These are phyloP conservation scores for Melipona quadrifasciata DNA, from an alignment of 1,140 invertebrate genomes.

Conservation along the genomic window DNA sequence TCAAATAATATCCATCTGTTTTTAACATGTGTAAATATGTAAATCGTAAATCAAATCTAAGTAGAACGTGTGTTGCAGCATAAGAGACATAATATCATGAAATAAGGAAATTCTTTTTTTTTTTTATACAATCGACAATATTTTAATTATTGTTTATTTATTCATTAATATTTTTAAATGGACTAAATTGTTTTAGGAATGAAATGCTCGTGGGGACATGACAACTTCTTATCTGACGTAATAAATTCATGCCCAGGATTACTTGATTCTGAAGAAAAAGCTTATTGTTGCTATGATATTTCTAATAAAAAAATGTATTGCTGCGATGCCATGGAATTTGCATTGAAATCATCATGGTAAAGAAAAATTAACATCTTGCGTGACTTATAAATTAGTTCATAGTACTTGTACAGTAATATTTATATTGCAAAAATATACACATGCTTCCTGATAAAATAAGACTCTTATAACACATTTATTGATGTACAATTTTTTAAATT, in stretches of 20 bases:
- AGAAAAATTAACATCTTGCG: background rate
- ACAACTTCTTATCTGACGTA: conserved; percentile 12
- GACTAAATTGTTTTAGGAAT: conserved; percentile 57
- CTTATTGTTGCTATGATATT: conserved; percentile 56
- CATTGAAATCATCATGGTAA: conserved; percentile 36
- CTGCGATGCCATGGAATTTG: conserved; percentile 57
- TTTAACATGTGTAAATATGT: too few relatives aligned
- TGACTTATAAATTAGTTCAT: background rate
- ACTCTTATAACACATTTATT: background rate
- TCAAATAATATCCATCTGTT: too few relatives aligned
- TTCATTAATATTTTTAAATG: background rate
- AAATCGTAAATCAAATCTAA: too few relatives aligned
- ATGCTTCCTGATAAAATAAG: background rate
- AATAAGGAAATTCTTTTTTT: too few relatives aligned
- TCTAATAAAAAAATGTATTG: conserved; percentile 27
- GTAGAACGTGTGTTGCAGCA: too few relatives aligned
- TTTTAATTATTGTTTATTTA: background rate
- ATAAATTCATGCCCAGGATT: conserved; percentile 47
- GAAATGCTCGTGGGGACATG: conserved; percentile 47
- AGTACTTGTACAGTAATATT: background rate
- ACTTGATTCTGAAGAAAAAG: background rate
- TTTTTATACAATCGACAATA: background rate
- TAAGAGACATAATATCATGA: too few relatives aligned
- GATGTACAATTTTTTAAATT: too few relatives aligned
- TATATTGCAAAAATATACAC: background rate